phyloP scores from a whole-genome alignment of 2,113 vertebrate genomes.

The Eurystomus gularis region DNA sequence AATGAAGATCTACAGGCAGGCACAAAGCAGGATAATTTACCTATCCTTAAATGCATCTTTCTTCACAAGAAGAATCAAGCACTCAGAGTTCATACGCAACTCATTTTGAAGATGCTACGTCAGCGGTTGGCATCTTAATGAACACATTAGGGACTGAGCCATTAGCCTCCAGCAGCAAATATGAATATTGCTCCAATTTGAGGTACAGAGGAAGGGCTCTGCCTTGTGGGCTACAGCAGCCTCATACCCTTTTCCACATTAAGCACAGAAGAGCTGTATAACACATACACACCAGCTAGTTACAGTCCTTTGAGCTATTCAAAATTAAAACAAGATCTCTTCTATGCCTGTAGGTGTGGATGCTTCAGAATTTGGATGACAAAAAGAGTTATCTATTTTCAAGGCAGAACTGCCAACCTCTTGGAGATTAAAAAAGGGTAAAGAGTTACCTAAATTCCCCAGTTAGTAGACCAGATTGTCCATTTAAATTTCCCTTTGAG shows the following conservation, averaged over 20 bases:
- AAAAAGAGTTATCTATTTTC: background rate
- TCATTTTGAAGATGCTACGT: background rate
- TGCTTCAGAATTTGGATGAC: background rate
- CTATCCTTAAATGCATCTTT: background rate
- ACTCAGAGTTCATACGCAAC: background rate
- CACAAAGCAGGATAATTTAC: background rate
- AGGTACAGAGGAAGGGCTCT: background rate
- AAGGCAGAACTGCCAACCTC: background rate
- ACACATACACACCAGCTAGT: background rate
- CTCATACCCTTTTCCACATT: background rate
- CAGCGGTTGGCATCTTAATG: background rate
- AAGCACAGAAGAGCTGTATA: background rate
- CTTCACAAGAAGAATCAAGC: background rate
- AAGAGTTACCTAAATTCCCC: background rate
- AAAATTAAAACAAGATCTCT: background rate
- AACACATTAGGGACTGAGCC: background rate
- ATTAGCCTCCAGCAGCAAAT: background rate
- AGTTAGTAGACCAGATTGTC: background rate
- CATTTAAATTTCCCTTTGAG: background rate
- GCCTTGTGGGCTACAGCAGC: rapidly evolving
- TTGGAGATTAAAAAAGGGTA: background rate
- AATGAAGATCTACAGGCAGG: background rate
- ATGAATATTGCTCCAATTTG: background rate
- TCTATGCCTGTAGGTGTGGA: background rate
- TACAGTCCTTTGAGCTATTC: background rate